Base-by-base conservation (phyloP, 2,888 invertebrate genomes). In the Xestobium rufovillosum region DNA sequence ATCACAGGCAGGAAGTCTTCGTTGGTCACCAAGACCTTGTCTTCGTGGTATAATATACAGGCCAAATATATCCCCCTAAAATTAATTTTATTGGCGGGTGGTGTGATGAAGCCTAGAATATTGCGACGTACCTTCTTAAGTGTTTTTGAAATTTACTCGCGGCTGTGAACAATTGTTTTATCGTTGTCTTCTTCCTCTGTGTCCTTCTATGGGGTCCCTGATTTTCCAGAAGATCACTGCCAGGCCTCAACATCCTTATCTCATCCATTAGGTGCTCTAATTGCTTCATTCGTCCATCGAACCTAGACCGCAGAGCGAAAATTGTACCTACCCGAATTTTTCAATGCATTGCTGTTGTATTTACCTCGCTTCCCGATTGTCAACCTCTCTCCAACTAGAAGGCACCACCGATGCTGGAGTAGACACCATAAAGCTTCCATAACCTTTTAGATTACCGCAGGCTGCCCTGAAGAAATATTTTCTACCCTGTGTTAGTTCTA, bases 1-100 rank as follows among this genome's bases (percentile, higher is more conserved):
- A 97, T 86, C 41, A 95, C 89, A 1, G 97, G 97, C 42, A 97
- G 72, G 65, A 90, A 91, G 63, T 98, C 97, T 66, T 97, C 97
- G 52, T 91, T 91, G 19, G 97, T 97, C 38, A 95, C 90, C 53
- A 97, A 71, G 32, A 98, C 83, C 62, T 89, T 90, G 63, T 97
- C 95, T 58, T 96, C 96, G 61, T 89, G 86, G 70, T 94, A 95
- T 25, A 97, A 71, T 42, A 97, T 78, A 58, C 92, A 90, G 0
- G 94, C 88, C 51, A 98, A 69, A 61, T 91, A 95, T 3, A 95
- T 87, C 2, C 97, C 97, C 44, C 96, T 90, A 69, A 3, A 72
- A 70, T 10, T 28, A 34, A 39, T 41, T 29, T 28, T 11, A 29
- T 8, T 27, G 2, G 25, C 14, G 14, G 14, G n/a, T n/a, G n/a